A percentile compares a stretch with the other conserved stretches of the same genome.
These are phyloP conservation scores for Drosophila paulistorum DNA, from an alignment of 1,140 invertebrate species.

Conservation along the genomic window DNA sequence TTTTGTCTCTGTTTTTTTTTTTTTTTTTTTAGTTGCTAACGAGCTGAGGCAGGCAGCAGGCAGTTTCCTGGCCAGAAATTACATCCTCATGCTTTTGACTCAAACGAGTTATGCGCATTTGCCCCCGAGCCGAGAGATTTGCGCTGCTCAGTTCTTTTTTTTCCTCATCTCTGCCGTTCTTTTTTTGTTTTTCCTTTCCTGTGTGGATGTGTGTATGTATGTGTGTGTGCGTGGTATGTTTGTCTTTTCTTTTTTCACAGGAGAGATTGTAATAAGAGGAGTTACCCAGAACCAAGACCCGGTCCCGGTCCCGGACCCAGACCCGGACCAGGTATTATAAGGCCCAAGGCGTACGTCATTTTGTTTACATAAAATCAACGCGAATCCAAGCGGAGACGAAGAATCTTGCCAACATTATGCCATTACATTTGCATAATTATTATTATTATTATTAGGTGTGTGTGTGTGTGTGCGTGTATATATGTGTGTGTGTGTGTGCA, in stretches of 20 bases:
- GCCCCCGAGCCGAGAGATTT: conserved; percentile 64
- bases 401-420: conserved; percentile 75
- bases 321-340: conserved; percentile 53
- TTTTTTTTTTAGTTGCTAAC: conserved; percentile 42
- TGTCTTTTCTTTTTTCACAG: conserved; percentile 32
- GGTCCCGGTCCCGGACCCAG: not conserved
- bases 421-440: conserved; percentile 78
- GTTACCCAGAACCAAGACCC: too few relatives aligned
- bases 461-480: conserved; percentile 28
- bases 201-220: not conserved
- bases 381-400: conserved; percentile 49
- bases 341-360: conserved; percentile 74
- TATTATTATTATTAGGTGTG: conserved; percentile 35
- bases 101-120: conserved; percentile 73
- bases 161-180: not conserved
- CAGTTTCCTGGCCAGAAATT: conserved; percentile 57
- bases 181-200: conserved; percentile 10
- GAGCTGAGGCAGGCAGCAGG: conserved; percentile 44
- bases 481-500: conserved; percentile 36
- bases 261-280: conserved; percentile 24
- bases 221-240: conserved; percentile 1
- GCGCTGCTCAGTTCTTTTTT: conserved; percentile 55
- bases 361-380: conserved; percentile 74
- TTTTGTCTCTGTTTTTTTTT: not conserved
- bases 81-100: conserved; percentile 39